phyloP scores from a whole-genome alignment of 2,888 invertebrate genomes.

The Leucophenga montana region DNA sequence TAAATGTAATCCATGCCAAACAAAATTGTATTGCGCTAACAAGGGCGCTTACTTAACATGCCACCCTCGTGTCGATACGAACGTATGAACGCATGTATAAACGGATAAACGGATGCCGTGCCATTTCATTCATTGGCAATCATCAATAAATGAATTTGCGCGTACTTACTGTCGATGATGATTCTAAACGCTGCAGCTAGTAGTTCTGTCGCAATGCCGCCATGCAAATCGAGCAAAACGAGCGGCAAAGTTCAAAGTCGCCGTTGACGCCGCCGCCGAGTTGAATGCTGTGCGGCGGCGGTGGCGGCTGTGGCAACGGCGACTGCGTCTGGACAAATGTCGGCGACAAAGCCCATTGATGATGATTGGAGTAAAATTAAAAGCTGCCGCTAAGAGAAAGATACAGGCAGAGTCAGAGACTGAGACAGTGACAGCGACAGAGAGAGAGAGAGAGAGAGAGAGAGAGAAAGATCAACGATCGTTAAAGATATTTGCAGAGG shows the following conservation, averaged over 20 bases:
- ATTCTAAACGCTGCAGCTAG: not conserved
- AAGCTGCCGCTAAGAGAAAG: conserved; percentile 26
- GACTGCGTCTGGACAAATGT: too few species aligned
- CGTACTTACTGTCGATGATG: conserved; percentile 17
- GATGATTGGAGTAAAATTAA: conserved; percentile 3
- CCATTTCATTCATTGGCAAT: conserved; percentile 30
- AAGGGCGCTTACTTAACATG: too few species aligned
- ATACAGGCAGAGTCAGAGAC: conserved; percentile 26
- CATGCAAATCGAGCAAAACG: conserved; percentile 31
- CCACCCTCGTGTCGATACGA: too few species aligned
- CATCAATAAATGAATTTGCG: conserved; percentile 46
- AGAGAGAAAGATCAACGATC: too few species aligned
- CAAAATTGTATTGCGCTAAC: too few species aligned
- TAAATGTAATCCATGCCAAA: too few species aligned
- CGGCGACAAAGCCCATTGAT: conserved; percentile 14
- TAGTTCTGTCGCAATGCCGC: not conserved
- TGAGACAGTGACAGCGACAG: too few species aligned
- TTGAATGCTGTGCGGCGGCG: conserved; percentile 30
- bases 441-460: conserved; percentile 20
- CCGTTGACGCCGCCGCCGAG: conserved; percentile 3
- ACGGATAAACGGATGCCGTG: not conserved
- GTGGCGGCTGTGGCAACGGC: too few species aligned
- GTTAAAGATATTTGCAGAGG: too few species aligned
- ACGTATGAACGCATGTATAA: too few species aligned
- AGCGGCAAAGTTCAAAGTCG: conserved; percentile 55